Evolutionary conservation across 2,113 vertebrate species (phyloP).

Genomic region (Vicugna pacos): DNA sequence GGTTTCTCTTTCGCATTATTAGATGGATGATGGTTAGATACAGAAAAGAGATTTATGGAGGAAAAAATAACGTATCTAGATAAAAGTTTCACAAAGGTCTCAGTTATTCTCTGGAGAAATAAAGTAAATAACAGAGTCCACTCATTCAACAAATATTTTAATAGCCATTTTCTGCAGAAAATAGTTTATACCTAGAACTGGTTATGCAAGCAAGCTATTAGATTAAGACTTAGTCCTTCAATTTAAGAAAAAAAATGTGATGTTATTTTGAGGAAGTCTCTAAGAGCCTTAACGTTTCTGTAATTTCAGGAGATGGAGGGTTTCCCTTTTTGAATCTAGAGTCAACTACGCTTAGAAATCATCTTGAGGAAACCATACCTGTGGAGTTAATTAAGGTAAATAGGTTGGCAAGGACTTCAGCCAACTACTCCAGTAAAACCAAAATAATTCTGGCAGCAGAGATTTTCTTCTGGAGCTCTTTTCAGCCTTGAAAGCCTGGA

Average conservation of each 20-base stretch:
- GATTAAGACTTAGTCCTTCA: conserved; percentile 9
- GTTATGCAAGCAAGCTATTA: conserved; percentile 21
- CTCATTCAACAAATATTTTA: conserved; percentile 27
- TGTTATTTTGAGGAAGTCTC: conserved; percentile 59
- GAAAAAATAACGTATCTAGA: not conserved
- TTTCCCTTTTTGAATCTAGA: conserved; percentile 72
- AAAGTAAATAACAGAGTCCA: conserved; percentile 37
- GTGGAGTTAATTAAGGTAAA: conserved; percentile 77
- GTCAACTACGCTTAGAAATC: conserved; percentile 68
- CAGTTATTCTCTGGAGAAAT: conserved; percentile 14
- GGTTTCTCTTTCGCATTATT: conserved; percentile 12
- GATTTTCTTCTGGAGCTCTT: conserved; percentile 67
- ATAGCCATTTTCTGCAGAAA: not conserved
- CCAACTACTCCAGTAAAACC: conserved; percentile 76
- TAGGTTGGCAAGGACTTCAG: conserved; percentile 69
- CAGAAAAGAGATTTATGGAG: not conserved
- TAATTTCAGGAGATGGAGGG: conserved; percentile 69
- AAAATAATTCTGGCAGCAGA: conserved; percentile 75
- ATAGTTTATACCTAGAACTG: not conserved
- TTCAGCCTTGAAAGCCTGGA: conserved; percentile 43
- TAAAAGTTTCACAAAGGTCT: conserved; percentile 15
- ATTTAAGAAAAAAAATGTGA: conserved; percentile 59
- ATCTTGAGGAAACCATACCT: conserved; percentile 69
- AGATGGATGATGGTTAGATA: not conserved
- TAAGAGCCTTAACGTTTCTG: conserved; percentile 61